phyloP scores from a whole-genome alignment of 1,140 invertebrate genomes.

The Anthonomus grandis region DNA sequence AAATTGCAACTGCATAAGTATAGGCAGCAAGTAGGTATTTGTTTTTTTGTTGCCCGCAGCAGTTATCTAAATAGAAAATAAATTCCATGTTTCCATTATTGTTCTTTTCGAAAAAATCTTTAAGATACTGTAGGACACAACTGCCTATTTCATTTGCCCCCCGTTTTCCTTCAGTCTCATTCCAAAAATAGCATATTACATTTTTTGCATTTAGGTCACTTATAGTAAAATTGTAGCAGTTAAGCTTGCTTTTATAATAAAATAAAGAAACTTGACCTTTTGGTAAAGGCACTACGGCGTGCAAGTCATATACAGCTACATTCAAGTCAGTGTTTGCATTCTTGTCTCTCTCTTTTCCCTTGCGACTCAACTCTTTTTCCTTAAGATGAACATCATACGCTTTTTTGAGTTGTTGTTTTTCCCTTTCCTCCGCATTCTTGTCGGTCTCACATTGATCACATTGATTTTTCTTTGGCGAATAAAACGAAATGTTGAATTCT shows the following conservation, averaged over 20 bases:
- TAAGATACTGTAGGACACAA: too few species aligned
- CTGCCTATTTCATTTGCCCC: too few species aligned
- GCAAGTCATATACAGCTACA: slow-evolving; percentile 44
- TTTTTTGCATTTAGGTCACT: slow-evolving; percentile 38
- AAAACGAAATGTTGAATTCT: slow-evolving; percentile 24
- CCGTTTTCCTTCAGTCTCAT: too few species aligned
- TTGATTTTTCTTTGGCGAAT: slow-evolving; percentile 46
- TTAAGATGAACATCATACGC: slow-evolving; percentile 37
- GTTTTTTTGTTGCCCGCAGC: slow-evolving; percentile 47
- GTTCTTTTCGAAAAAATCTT: too few species aligned
- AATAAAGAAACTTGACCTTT: slow-evolving; percentile 42
- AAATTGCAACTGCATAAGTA: too few species aligned
- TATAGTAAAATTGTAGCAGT: too few species aligned
- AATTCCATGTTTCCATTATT: too few species aligned
- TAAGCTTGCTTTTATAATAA: slow-evolving; percentile 44
- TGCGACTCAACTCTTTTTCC: slow-evolving; percentile 37
- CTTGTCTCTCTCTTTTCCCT: slow-evolving; percentile 39
- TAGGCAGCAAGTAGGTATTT: too few species aligned
- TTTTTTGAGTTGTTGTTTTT: slow-evolving; percentile 29
- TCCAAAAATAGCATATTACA: slow-evolving; percentile 40
- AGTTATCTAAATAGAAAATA: too few species aligned
- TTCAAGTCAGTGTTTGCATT: slow-evolving; percentile 30
- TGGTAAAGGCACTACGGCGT: slow-evolving; percentile 44
- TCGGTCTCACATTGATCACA: slow-evolving; percentile 42
- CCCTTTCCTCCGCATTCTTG: slow-evolving; percentile 36